Base-by-base conservation (phyloP, 1,140 invertebrate species). In the Conus betulinus region DNA sequence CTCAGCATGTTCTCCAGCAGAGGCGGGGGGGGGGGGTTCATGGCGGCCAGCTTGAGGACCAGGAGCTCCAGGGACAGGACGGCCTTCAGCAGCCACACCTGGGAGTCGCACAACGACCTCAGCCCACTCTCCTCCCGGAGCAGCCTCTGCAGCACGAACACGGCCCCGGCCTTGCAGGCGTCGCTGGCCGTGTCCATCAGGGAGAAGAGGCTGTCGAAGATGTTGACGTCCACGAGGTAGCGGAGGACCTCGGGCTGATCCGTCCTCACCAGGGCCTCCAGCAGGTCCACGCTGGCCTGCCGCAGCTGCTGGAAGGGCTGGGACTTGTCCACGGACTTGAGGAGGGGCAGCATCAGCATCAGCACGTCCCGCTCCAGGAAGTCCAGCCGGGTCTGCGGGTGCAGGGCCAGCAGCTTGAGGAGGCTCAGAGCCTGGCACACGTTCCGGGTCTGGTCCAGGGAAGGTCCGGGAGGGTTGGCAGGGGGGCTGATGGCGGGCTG, bases 311-410 rank as follows among this genome's bases (percentile, higher is more conserved):
- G 17, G 67, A 71, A 71, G 23, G 17, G 17, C 13, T 13, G 11
- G 6, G 67, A 71, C 67, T 71, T 71, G 67, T 71, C 67, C 67
- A 71, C 67, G 67, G 67, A 71, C 67, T 71, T 71, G 67, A 71
- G 23, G 17, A 71, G 6, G 67, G 67, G 67, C 13, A 20, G 17
- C 67, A 10, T 23, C 13, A 7, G 67, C 67, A 7, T 23, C 11
- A 71, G 67, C 13, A 20, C 13, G 67, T 23, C 23, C 6, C 20
- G 67, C 67, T 71, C 11, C 67, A 71, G 0, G 67, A 71, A 71
- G 23, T 23, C 6, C 13, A 7, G 11, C 3, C 15, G 23, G 13
- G 67, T 71, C 6, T 71, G 11, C 11, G 17, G 67, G 67, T 71
- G 67, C 20, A n/a, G 6, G 67, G 67, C 67, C 67, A 71, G 11